Percentiles rank a stretch among this genome's conserved stretches.
Conservation (phyloP, 2,888 invertebrate genomes). For the Phania funesta region DNA sequence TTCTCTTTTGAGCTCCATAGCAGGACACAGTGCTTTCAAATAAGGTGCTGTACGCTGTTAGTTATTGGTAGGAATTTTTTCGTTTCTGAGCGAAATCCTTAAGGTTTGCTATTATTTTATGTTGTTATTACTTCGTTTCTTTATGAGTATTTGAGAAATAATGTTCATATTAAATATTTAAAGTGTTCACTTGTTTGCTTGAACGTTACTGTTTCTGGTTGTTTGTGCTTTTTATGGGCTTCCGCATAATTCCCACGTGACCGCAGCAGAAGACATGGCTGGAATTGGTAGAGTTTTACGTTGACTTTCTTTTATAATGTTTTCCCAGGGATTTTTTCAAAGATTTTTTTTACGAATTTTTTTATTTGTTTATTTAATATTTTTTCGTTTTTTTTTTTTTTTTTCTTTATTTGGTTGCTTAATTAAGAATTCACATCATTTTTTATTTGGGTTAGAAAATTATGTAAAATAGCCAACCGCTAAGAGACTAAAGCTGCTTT, state of each 20-base stretch:
- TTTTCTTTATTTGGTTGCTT: constrained; percentile 74
- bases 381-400: too few relatives aligned
- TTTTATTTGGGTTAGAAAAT: constrained; percentile 80
- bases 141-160: constrained; percentile 22
- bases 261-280: constrained; percentile 30
- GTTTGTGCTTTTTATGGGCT: constrained; percentile 36
- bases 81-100: constrained; percentile 46
- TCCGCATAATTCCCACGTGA: constrained; percentile 70
- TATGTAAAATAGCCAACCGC: constrained; percentile 76
- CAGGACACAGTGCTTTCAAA: neutral
- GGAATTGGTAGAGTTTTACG: constrained; percentile 48
- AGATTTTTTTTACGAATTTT: constrained; percentile 60
- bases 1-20: neutral
- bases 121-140: constrained; percentile 48
- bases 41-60: constrained; percentile 26
- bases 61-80: neutral
- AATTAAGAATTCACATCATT: constrained; percentile 81
- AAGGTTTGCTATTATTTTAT: constrained; percentile 67
- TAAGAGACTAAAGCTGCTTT: constrained; percentile 39
- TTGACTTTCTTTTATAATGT: constrained; percentile 15
- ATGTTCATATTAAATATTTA: constrained; percentile 66
- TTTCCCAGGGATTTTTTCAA: constrained; percentile 57
- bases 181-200: constrained; percentile 56
- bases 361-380: constrained; percentile 39
- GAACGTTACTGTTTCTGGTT: neutral